These are phyloP conservation scores for Quadroppia sp. DNA, from an alignment of 2,888 invertebrate species.

Conservation along the genomic window DNA sequence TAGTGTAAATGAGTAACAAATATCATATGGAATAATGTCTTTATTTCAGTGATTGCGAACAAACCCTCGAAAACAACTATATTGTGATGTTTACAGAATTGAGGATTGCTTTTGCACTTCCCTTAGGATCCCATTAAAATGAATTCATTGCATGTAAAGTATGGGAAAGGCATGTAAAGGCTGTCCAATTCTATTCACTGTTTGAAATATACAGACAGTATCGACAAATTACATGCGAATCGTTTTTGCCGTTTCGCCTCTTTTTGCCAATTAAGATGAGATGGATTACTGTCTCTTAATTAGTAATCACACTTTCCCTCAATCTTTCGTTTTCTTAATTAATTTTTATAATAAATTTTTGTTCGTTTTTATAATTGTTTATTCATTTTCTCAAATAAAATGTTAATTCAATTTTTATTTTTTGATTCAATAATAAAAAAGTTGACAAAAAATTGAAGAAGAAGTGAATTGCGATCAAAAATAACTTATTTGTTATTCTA, in stretches of 20 bases:
- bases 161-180: not conserved
- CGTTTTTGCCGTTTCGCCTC: not conserved
- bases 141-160: constrained; percentile 14
- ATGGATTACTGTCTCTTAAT: constrained; percentile 20
- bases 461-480: too few species aligned
- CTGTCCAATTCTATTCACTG: not conserved
- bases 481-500: too few species aligned
- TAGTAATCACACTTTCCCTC: constrained; percentile 4
- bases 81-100: constrained; percentile 20
- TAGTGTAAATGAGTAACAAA: constrained; percentile 13
- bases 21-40: not conserved
- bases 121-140: constrained; percentile 33
- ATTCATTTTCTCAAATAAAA: too few species aligned
- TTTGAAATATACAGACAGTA: not conserved
- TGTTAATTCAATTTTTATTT: too few species aligned
- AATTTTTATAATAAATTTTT: too few species aligned
- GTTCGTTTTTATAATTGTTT: too few species aligned
- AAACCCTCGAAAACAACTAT: not conserved
- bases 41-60: not conserved
- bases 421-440: too few species aligned
- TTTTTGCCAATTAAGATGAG: constrained; percentile 16
- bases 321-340: too few species aligned
- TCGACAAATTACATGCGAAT: constrained; percentile 25
- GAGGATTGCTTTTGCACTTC: constrained; percentile 7
- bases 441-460: too few species aligned